Base-by-base conservation (phyloP, 2,113 vertebrate genomes). In the Octodon degus region DNA sequence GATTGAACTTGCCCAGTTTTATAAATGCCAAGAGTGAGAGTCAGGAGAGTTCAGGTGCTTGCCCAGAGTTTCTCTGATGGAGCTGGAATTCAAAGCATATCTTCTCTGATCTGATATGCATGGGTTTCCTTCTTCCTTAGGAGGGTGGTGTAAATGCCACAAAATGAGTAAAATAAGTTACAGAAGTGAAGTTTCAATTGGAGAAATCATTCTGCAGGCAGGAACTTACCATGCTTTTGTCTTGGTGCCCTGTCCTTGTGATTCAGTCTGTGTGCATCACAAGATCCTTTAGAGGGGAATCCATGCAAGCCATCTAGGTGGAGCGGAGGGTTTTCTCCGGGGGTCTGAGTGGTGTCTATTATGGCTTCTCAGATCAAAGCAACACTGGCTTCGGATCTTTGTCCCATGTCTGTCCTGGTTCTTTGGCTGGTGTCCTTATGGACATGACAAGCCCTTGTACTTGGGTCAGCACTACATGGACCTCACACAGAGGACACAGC, bases 1-100 rank as follows among this genome's bases (percentile, higher is more conserved):
- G 4, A 91, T 94, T 88, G 81, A 77, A 79, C 87, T 79, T 91
- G 14, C 9, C 47, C 37, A 5, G 68, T 63, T 90, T 94, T 53
- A 62, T n/a, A 91, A 84, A 68, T 53, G 30, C 87, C 37, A 65
- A 89, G 95, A 77, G 27, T 50, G 55, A 85, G 37, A 80, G 68
- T 55, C 60, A 63, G 13, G 27, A 58, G 60, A 92, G 32, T 86
- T 80, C 80, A 74, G 32, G 24, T 65, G 58, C 7, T 67, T 81
- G 13, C 53, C n/a, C 5, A 0, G 89, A 53, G 8, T 80, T 94
- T 88, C 20, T 24, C n/a, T 20, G 16, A 50, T 17, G 32, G 60
- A 87, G 43, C 4, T 72, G 47, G 55, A 65, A 77, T 88, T 92
- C 94, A 34, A 55, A 84, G n/a, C 17, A 1, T 10, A 25, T 90